phyloP scores from a whole-genome alignment of 2,888 invertebrate genomes.

The Osmoderma eremita region DNA sequence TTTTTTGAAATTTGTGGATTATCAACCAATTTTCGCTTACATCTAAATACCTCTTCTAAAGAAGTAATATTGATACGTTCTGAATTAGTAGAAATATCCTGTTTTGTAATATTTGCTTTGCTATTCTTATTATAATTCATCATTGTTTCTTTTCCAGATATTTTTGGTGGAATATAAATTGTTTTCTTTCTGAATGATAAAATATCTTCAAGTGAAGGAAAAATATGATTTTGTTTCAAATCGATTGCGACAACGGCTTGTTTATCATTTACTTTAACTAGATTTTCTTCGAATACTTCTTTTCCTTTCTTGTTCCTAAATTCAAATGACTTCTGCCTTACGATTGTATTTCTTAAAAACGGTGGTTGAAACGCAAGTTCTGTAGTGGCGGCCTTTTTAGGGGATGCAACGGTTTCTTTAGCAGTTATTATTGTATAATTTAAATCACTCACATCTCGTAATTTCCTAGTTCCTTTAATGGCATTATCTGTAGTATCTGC shows the following conservation, averaged over 20 bases:
- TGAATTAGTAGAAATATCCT: neutral
- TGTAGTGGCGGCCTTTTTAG: neutral
- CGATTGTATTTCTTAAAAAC: conserved; percentile 1
- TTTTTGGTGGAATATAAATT: neutral
- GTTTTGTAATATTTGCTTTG: neutral
- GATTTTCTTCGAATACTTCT: neutral
- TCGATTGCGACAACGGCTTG: too few species aligned
- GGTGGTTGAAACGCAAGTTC: neutral
- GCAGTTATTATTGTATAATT: conserved; percentile 7
- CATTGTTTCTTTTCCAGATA: neutral
- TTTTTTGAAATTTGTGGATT: neutral
- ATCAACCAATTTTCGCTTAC: conserved; percentile 15
- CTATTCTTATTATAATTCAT: neutral
- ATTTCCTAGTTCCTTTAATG: neutral
- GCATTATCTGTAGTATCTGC: neutral
- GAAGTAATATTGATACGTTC: neutral
- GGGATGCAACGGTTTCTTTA: neutral
- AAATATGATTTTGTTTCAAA: neutral
- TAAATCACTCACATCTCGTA: conserved; percentile 18
- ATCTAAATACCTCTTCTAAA: conserved; percentile 21
- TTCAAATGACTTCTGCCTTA: conserved; percentile 8
- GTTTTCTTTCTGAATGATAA: conserved; percentile 16
- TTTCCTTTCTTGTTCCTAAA: conserved; percentile 1
- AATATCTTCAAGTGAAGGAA: conserved; percentile 26
- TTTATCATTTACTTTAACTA: too few species aligned